phyloP scores from a whole-genome alignment of 2,113 vertebrate species.

The Tragelaphus buxtoni region DNA sequence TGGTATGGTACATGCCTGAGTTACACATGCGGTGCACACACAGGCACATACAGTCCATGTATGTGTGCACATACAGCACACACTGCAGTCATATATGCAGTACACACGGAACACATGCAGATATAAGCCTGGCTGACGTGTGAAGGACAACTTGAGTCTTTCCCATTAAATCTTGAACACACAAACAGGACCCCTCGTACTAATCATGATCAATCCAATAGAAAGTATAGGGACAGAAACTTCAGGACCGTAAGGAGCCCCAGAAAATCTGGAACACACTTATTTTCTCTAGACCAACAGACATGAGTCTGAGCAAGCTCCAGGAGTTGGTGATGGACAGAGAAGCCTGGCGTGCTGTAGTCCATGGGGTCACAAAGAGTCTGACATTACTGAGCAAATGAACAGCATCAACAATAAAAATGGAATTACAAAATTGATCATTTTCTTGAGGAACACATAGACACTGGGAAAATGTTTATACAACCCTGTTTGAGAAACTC shows the following conservation, averaged over 20 bases:
- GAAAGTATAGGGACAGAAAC: background rate
- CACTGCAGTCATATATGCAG: background rate
- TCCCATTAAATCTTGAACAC: background rate
- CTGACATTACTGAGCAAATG: background rate
- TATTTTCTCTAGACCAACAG: background rate
- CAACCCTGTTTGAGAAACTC: background rate
- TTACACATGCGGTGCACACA: rapidly evolving
- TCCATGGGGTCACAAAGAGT: background rate
- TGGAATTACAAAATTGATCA: background rate
- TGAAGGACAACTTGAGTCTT: background rate
- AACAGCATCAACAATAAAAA: background rate
- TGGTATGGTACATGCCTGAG: background rate
- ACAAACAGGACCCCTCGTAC: background rate
- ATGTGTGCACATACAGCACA: background rate
- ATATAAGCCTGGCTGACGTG: background rate
- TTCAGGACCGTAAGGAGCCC: background rate
- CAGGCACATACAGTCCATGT: background rate
- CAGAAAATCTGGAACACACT: background rate
- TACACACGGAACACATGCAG: background rate
- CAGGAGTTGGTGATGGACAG: background rate
- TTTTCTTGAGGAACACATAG: background rate
- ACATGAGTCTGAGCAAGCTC: background rate
- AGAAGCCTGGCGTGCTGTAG: background rate
- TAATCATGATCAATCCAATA: background rate
- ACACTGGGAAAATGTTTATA: background rate